These are phyloP conservation scores for Desmophyllum pertusum DNA, from an alignment of 92 coral and sea anemone genomes.

Conservation along the genomic window DNA sequence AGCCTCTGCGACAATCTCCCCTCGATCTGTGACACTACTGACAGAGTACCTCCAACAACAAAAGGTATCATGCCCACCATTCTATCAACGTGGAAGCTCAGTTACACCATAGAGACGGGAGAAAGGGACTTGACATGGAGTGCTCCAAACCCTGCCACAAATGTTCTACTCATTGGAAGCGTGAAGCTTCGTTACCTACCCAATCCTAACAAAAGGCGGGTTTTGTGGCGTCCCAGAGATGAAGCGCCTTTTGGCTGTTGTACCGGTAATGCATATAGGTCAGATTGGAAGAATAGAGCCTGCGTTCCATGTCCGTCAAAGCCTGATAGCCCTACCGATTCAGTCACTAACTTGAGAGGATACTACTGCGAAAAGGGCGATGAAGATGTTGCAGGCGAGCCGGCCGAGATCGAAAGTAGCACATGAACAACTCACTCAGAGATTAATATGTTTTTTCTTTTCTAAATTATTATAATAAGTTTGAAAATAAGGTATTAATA, in stretches of 20 bases:
- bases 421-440: too few relatives aligned
- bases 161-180: conserved; percentile 37
- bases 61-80: conserved; percentile 52
- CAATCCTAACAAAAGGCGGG: background rate
- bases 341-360: conserved; percentile 16
- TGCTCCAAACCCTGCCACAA: conserved; percentile 58
- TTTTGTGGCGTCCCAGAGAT: background rate
- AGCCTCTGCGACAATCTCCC: conserved; percentile 54
- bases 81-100: conserved; percentile 56
- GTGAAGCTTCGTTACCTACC: conserved; percentile 31
- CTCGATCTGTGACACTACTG: conserved; percentile 34
- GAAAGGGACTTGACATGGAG: conserved; percentile 9
- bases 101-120: conserved; percentile 22
- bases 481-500: too few relatives aligned
- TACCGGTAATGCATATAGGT: conserved; percentile 36
- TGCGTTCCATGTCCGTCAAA: conserved; percentile 38
- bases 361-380: conserved; percentile 52
- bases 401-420: background rate
- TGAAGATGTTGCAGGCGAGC: conserved; percentile 15
- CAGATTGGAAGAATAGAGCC: conserved; percentile 21
- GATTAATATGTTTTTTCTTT: too few relatives aligned
- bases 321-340: conserved; percentile 27
- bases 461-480: too few relatives aligned
- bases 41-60: conserved; percentile 8
- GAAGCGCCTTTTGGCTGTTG: conserved; percentile 26